Percentiles rank a stretch among this genome's conserved stretches.
phyloP scores from a whole-genome alignment of 2,888 invertebrate species.

The Leptodirus hochenwartii region DNA sequence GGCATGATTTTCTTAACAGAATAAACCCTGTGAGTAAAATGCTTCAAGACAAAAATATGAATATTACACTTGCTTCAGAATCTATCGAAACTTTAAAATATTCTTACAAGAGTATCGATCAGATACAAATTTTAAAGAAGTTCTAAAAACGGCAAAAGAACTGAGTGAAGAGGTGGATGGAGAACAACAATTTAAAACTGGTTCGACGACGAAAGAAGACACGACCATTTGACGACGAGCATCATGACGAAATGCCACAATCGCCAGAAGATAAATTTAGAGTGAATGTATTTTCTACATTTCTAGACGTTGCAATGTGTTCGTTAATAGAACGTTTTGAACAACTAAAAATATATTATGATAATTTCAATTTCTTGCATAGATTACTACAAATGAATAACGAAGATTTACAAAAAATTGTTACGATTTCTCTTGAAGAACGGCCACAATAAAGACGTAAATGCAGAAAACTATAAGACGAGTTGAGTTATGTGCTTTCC shows the following conservation, averaged over 20 bases:
- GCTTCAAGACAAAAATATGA: too few species aligned
- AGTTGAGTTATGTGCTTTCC: conserved; percentile 7
- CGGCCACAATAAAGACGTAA: conserved; percentile 6
- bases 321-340: conserved; percentile 8
- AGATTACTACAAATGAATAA: conserved; percentile 6
- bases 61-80: too few species aligned
- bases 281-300: conserved; percentile 8
- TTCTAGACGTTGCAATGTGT: conserved; percentile 7
- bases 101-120: conserved; percentile 10
- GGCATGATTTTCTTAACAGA: too few species aligned
- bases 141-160: conserved; percentile 9
- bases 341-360: conserved; percentile 7
- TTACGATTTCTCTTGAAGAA: conserved; percentile 7
- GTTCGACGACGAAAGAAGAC: conserved; percentile 9
- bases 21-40: too few species aligned
- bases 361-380: conserved; percentile 7
- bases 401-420: conserved; percentile 6
- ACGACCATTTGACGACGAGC: conserved; percentile 9
- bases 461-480: conserved; percentile 6
- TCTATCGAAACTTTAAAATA: too few species aligned
- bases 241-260: conserved; percentile 7
- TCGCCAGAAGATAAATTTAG: conserved; percentile 9
- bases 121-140: conserved; percentile 9
- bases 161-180: conserved; percentile 9
- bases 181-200: conserved; percentile 10